These are phyloP conservation scores for Chirona hameri DNA, from an alignment of 2,888 invertebrate species.

Conservation along the genomic window DNA sequence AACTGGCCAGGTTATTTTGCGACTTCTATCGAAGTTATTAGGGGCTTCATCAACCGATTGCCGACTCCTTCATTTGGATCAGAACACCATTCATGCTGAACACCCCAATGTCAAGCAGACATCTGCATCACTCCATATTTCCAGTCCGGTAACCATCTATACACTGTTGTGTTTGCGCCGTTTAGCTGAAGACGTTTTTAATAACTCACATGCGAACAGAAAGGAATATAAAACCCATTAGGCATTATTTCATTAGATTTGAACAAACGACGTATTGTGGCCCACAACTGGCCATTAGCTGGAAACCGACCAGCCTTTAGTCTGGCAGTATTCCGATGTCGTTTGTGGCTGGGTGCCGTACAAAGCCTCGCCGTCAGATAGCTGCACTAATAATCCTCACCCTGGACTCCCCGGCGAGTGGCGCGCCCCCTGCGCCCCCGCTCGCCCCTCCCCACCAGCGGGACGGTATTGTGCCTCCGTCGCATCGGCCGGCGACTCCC, in stretches of 20 bases:
- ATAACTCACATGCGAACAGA: not conserved
- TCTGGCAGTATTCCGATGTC: not conserved
- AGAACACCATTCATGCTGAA: too few species aligned
- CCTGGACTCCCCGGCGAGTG: not conserved
- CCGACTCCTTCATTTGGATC: too few species aligned
- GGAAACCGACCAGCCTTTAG: not conserved
- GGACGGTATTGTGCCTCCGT: not conserved
- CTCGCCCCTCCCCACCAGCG: not conserved
- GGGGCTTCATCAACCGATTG: too few species aligned
- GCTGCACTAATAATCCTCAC: not conserved
- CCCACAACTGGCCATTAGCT: not conserved
- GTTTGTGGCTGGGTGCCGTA: not conserved
- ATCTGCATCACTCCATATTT: not conserved
- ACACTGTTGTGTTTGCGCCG: not conserved
- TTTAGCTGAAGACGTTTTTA: constrained; percentile 1
- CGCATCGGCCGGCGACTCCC: too few species aligned
- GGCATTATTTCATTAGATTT: not conserved
- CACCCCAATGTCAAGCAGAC: not conserved
- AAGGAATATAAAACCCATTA: not conserved
- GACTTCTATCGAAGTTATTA: too few species aligned
- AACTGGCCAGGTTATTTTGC: too few species aligned
- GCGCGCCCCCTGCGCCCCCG: not conserved
- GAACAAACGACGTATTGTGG: not conserved
- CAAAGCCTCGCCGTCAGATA: not conserved
- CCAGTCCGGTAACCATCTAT: not conserved